These are phyloP conservation scores for Ernsta delagoae DNA, from an alignment of 2,888 invertebrate genomes.

Conservation along the genomic window DNA sequence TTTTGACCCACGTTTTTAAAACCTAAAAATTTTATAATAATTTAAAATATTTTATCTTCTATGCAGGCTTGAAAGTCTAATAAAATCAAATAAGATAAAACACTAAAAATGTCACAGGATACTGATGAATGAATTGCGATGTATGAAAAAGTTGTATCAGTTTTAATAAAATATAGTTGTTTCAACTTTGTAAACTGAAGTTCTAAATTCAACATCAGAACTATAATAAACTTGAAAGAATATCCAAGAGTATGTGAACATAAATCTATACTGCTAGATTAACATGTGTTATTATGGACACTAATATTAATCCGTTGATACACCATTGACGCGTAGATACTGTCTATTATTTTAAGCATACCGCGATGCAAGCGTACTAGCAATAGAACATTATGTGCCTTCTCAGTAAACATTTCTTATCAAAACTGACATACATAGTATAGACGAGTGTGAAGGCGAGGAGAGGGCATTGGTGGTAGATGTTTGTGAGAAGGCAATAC, in stretches of 20 bases:
- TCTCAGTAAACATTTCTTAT: conserved; percentile 30
- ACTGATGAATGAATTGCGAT: background rate
- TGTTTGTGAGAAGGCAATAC: conserved; percentile 42
- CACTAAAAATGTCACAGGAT: background rate
- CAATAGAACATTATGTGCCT: conserved; percentile 29
- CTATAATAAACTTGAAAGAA: too few species aligned
- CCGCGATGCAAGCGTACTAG: conserved; percentile 18
- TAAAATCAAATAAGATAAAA: background rate
- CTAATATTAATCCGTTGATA: background rate
- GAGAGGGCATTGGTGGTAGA: background rate
- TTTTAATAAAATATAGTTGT: conserved; percentile 1
- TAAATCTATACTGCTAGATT: background rate
- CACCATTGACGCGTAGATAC: background rate
- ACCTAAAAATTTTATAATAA: too few species aligned
- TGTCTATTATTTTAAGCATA: background rate
- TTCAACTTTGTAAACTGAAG: background rate
- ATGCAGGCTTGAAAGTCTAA: too few species aligned
- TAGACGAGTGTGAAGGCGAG: background rate
- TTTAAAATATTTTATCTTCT: too few species aligned
- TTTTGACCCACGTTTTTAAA: too few species aligned
- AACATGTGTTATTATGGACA: background rate
- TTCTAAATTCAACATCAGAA: background rate
- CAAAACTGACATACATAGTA: conserved; percentile 1
- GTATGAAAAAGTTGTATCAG: background rate
- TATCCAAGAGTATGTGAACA: too few species aligned